Conservation (phyloP, 2,113 vertebrate genomes). For the Centrocercus urophasianus region DNA sequence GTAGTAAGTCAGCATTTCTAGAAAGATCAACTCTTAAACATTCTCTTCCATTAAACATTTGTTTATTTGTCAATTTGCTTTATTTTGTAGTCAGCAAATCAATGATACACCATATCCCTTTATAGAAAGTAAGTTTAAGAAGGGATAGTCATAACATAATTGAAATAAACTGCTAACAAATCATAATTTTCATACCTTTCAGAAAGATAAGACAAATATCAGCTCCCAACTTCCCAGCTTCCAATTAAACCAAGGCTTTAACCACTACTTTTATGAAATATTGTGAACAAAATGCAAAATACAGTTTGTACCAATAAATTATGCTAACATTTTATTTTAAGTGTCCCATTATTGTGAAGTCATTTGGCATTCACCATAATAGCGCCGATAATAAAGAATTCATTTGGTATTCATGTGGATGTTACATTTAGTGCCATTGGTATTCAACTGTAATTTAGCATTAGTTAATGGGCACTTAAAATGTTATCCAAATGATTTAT, state of each 20-base stretch:
- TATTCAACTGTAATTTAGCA: conserved; percentile 78
- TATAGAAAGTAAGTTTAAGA: conserved; percentile 17
- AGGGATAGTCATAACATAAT: neutral
- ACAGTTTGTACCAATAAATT: conserved; percentile 66
- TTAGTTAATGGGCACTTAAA: conserved; percentile 83
- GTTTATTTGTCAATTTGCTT: neutral
- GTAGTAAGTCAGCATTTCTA: conserved; percentile 20
- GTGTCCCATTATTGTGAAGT: conserved; percentile 75
- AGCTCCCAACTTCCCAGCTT: conserved; percentile 14
- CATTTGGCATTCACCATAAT: conserved; percentile 70
- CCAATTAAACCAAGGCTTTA: conserved; percentile 6
- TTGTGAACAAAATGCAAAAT: conserved; percentile 67
- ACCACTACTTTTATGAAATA: conserved; percentile 20
- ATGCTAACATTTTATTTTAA: conserved; percentile 71
- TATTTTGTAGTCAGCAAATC: conserved; percentile 23
- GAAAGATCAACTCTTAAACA: neutral
- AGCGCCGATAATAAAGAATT: conserved; percentile 77
- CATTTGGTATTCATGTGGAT: conserved; percentile 77
- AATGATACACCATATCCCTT: neutral
- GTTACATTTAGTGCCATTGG: conserved; percentile 70
- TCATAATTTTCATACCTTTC: neutral
- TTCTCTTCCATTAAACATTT: neutral
- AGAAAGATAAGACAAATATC: conserved; percentile 33
- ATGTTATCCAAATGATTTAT: conserved; percentile 77
- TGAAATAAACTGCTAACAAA: conserved; percentile 9